Evolutionary conservation across 2,113 vertebrate species (phyloP).

Genomic region (Vicugna pacos): DNA sequence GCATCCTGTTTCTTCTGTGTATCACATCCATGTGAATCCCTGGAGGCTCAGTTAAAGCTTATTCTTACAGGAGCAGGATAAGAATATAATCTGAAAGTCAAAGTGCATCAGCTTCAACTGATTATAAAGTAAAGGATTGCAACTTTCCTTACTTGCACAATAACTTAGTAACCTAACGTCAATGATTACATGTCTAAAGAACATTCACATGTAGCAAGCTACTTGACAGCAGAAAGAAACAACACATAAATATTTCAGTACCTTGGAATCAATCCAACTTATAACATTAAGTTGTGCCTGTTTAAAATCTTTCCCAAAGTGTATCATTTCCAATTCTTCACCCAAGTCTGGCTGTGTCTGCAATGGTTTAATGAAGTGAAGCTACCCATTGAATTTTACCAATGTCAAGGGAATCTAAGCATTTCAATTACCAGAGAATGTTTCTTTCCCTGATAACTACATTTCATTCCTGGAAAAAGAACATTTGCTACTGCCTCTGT

Average conservation of each 20-base stretch:
- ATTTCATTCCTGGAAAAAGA: slow-evolving; percentile 51
- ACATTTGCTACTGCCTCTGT: background rate
- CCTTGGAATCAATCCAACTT: slow-evolving; percentile 57
- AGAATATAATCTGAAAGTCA: slow-evolving; percentile 36
- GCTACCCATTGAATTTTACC: slow-evolving; percentile 56
- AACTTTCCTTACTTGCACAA: slow-evolving; percentile 48
- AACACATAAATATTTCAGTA: slow-evolving; percentile 68
- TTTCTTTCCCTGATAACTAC: slow-evolving; percentile 13
- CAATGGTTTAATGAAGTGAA: slow-evolving; percentile 56
- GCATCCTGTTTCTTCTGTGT: background rate
- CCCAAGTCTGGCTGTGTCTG: background rate
- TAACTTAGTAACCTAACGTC: slow-evolving; percentile 23
- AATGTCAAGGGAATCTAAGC: slow-evolving; percentile 37
- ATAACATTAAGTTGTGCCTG: slow-evolving; percentile 48
- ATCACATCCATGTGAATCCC: background rate
- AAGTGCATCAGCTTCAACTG: slow-evolving; percentile 40
- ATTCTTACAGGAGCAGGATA: background rate
- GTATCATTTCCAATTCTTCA: slow-evolving; percentile 58
- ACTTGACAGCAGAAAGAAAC: slow-evolving; percentile 54
- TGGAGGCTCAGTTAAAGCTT: slow-evolving; percentile 8
- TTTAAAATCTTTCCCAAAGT: slow-evolving; percentile 62
- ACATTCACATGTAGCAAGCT: slow-evolving; percentile 14
- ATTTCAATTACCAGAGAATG: slow-evolving; percentile 50
- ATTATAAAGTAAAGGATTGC: slow-evolving; percentile 52
- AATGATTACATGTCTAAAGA: slow-evolving; percentile 65